These are phyloP conservation scores for Oncopeltus fasciatus DNA, from an alignment of 1,140 invertebrate species.

Conservation along the genomic window DNA sequence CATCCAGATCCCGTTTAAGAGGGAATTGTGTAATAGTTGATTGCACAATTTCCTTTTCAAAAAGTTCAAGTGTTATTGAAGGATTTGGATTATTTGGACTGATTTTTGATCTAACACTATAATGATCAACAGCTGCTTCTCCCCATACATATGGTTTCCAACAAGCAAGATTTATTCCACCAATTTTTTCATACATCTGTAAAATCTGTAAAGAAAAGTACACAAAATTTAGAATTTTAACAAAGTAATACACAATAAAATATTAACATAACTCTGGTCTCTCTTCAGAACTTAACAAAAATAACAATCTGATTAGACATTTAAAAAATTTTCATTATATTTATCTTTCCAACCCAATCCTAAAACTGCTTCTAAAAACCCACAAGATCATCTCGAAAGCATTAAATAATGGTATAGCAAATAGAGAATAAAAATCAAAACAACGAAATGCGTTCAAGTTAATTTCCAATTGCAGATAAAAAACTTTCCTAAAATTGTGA, in stretches of 20 bases:
- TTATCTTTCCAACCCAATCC: too few relatives aligned
- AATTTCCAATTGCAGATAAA: too few relatives aligned
- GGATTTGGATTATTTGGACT: not conserved
- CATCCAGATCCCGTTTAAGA: not conserved
- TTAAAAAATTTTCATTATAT: too few relatives aligned
- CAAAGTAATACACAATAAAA: not conserved
- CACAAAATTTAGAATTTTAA: not conserved
- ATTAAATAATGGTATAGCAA: too few relatives aligned
- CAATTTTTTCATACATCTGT: constrained; percentile 41
- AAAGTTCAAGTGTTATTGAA: not conserved
- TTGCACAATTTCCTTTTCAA: not conserved
- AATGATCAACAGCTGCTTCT: constrained; percentile 54
- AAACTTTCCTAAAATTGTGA: too few relatives aligned
- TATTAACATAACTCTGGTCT: not conserved
- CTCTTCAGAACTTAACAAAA: too few relatives aligned
- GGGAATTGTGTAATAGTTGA: not conserved
- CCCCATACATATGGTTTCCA: constrained; percentile 61
- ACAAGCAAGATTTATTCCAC: constrained; percentile 41
- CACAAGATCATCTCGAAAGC: too few relatives aligned
- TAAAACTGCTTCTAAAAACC: too few relatives aligned
- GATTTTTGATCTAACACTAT: constrained; percentile 44
- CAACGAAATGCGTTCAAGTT: too few relatives aligned
- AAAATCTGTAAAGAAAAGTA: constrained; percentile 32
- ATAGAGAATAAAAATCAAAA: too few relatives aligned
- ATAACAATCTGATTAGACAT: too few relatives aligned